These are phyloP conservation scores for Gila orcuttii DNA, from an alignment of 2,113 vertebrate species.

Conservation along the genomic window DNA sequence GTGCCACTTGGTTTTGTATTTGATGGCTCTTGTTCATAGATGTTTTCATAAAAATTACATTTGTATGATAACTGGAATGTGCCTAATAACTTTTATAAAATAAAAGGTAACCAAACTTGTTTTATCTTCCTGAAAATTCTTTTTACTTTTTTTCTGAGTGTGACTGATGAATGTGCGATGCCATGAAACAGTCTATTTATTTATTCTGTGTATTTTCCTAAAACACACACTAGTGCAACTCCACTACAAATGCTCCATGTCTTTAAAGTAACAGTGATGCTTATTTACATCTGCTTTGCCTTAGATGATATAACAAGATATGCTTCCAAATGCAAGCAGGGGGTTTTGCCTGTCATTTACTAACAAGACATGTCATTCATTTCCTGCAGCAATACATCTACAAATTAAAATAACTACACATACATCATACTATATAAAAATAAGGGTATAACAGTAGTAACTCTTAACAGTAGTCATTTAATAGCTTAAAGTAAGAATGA, in stretches of 20 bases:
- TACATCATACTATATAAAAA: background rate
- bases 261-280: background rate
- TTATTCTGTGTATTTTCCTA: background rate
- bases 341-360: background rate
- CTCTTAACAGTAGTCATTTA: background rate
- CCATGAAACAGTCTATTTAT: background rate
- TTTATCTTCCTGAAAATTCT: background rate
- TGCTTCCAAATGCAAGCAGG: constrained; percentile 46
- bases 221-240: background rate
- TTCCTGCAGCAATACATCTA: background rate
- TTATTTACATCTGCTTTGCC: constrained; percentile 57
- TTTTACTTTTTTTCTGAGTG: background rate
- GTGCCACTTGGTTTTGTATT: background rate
- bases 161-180: background rate
- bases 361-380: background rate
- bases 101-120: constrained; percentile 8
- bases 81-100: constrained; percentile 40
- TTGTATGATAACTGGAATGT: constrained; percentile 23
- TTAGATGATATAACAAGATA: constrained; percentile 50
- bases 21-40: background rate
- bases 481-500: background rate
- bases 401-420: background rate
- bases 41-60: background rate
- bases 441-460: background rate
- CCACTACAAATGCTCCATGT: background rate